phyloP scores from a whole-genome alignment of 2,888 invertebrate species.

The Phaedon cochleariae region DNA sequence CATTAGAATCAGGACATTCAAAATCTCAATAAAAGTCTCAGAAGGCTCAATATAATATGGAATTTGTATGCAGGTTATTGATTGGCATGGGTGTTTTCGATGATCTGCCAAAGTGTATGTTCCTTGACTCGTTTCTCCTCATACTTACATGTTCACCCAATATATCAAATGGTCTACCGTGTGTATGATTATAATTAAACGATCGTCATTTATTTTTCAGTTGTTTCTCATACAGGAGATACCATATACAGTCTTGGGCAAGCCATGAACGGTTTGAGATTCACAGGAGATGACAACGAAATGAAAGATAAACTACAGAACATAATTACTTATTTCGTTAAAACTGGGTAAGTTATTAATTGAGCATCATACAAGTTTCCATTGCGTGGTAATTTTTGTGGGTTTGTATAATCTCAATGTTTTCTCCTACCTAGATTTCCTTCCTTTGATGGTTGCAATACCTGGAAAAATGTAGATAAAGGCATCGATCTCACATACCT shows the following conservation, averaged over 20 bases:
- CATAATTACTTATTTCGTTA: slow-evolving; percentile 21
- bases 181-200: too few relatives aligned
- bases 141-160: too few relatives aligned
- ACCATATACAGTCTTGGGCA: slow-evolving; percentile 36
- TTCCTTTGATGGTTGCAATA: background rate
- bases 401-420: background rate
- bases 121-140: too few relatives aligned
- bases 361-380: too few relatives aligned
- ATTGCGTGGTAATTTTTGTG: background rate
- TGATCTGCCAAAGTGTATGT: too few relatives aligned
- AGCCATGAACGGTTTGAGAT: slow-evolving; percentile 14
- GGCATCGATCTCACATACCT: background rate
- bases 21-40: too few relatives aligned
- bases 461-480: background rate
- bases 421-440: background rate
- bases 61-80: too few relatives aligned
- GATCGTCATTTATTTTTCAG: too few relatives aligned
- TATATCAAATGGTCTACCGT: too few relatives aligned
- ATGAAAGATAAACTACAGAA: slow-evolving; percentile 43
- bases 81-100: too few relatives aligned
- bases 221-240: slow-evolving; percentile 45
- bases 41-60: too few relatives aligned
- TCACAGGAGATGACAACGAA: slow-evolving; percentile 38
- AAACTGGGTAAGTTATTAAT: background rate
- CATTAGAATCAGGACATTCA: too few relatives aligned